Evolutionary conservation across 2,888 invertebrate genomes (phyloP).

Genomic region (Slavum lentiscoides): DNA sequence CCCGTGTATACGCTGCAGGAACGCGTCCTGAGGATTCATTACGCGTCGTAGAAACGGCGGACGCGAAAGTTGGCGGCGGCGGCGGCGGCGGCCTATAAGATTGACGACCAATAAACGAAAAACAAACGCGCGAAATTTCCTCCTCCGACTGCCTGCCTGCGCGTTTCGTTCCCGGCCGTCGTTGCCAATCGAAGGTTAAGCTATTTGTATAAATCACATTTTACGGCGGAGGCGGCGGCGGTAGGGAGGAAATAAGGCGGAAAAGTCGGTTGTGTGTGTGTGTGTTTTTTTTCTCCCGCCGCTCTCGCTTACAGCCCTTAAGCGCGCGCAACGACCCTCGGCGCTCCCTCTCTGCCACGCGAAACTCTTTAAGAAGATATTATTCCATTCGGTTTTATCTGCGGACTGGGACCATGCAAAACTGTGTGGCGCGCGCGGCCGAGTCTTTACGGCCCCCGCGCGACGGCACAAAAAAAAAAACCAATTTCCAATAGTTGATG

Average conservation of each 20-base stretch:
- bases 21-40: constrained; percentile 42
- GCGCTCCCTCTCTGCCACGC: constrained; percentile 3
- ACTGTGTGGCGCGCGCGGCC: constrained; percentile 30
- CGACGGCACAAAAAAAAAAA: constrained; percentile 25
- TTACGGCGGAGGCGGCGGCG: constrained; percentile 25
- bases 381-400: constrained; percentile 51
- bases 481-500: constrained; percentile 53
- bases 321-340: constrained; percentile 53
- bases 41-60: constrained; percentile 11
- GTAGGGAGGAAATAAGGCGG: constrained; percentile 22
- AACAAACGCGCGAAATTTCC: constrained; percentile 47
- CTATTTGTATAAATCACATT: constrained; percentile 53
- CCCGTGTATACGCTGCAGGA: neutral
- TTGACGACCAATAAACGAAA: constrained; percentile 51
- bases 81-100: constrained; percentile 28
- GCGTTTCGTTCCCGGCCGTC: neutral
- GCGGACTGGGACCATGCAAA: constrained; percentile 53
- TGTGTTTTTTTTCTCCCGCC: neutral
- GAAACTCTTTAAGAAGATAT: constrained; percentile 48
- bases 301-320: constrained; percentile 8
- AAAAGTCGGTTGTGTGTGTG: constrained; percentile 36
- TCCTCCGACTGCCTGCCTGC: neutral
- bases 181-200: constrained; percentile 52
- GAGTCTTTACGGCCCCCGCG: constrained; percentile 45
- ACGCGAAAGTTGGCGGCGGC: constrained; percentile 28